A percentile compares a stretch with the other conserved stretches of the same genome.
Evolutionary conservation across 2,888 invertebrate genomes (phyloP).

Genomic region (Drosophila tanythrix): DNA sequence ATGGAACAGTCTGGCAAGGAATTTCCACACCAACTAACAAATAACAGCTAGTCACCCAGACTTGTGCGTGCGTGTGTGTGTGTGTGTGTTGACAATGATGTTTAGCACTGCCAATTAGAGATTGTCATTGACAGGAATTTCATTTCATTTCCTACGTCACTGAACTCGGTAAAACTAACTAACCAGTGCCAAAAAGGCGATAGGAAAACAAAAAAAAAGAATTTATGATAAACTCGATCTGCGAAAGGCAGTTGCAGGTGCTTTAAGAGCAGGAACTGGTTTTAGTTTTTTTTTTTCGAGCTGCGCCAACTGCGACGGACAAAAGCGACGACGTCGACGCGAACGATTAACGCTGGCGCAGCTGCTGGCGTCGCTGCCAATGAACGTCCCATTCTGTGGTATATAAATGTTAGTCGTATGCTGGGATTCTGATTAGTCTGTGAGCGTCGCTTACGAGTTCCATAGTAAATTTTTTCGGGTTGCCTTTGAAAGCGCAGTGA

Average conservation of each 20-base stretch:
- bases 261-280: conserved; percentile 75
- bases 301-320: conserved; percentile 35
- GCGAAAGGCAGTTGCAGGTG: conserved; percentile 73
- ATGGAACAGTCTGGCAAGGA: conserved; percentile 35
- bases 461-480: conserved; percentile 71
- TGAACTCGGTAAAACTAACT: conserved; percentile 44
- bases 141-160: conserved; percentile 76
- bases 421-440: conserved; percentile 83
- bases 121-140: conserved; percentile 64
- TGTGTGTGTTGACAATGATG: conserved; percentile 1
- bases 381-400: conserved; percentile 52
- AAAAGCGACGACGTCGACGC: conserved; percentile 39
- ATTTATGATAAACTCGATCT: conserved; percentile 43
- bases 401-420: conserved; percentile 81
- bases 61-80: background rate
- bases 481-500: conserved; percentile 60
- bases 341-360: conserved; percentile 13
- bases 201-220: conserved; percentile 14
- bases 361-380: conserved; percentile 30
- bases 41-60: conserved; percentile 27
- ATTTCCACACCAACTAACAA: conserved; percentile 44
- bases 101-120: conserved; percentile 57
- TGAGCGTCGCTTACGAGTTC: conserved; percentile 81
- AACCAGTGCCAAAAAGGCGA: conserved; percentile 39
- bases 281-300: conserved; percentile 38